Evolutionary conservation across 2,888 invertebrate genomes (phyloP).

Genomic region (Eupithecia vulgata): DNA sequence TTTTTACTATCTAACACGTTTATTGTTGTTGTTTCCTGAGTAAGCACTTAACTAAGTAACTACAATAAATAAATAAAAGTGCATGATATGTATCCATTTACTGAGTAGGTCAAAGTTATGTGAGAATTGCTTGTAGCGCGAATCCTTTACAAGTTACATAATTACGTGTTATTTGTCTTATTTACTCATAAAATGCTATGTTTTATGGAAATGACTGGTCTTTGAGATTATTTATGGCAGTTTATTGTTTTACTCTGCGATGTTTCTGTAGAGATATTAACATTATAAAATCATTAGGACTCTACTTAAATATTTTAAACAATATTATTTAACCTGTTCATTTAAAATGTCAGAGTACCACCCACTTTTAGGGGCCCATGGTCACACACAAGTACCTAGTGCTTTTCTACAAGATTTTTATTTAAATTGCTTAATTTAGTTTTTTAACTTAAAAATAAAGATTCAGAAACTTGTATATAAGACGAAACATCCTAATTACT

Average conservation of each 20-base stretch:
- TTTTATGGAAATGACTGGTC: constrained; percentile 26
- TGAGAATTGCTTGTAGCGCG: constrained; percentile 23
- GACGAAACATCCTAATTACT: too few relatives aligned
- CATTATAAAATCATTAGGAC: constrained; percentile 4
- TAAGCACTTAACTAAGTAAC: constrained; percentile 11
- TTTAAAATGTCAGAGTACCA: background rate
- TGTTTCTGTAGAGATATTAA: background rate
- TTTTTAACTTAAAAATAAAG: too few relatives aligned
- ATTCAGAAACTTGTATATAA: too few relatives aligned
- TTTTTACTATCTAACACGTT: too few relatives aligned
- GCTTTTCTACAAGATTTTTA: too few relatives aligned
- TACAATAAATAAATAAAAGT: background rate
- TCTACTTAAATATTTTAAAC: background rate
- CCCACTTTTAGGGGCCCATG: background rate
- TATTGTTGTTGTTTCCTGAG: background rate
- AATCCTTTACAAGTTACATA: constrained; percentile 30
- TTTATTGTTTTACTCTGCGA: constrained; percentile 1
- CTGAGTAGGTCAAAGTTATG: constrained; percentile 38
- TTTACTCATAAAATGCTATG: constrained; percentile 12
- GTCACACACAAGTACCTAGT: background rate
- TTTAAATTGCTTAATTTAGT: too few relatives aligned
- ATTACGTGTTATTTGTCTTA: constrained; percentile 35
- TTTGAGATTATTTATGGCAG: constrained; percentile 15
- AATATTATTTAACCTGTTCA: background rate
- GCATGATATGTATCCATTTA: constrained; percentile 33